A percentile compares a stretch with the other conserved stretches of the same genome.
Conservation (phyloP, 2,888 invertebrate genomes). For the Fragum sueziense region DNA sequence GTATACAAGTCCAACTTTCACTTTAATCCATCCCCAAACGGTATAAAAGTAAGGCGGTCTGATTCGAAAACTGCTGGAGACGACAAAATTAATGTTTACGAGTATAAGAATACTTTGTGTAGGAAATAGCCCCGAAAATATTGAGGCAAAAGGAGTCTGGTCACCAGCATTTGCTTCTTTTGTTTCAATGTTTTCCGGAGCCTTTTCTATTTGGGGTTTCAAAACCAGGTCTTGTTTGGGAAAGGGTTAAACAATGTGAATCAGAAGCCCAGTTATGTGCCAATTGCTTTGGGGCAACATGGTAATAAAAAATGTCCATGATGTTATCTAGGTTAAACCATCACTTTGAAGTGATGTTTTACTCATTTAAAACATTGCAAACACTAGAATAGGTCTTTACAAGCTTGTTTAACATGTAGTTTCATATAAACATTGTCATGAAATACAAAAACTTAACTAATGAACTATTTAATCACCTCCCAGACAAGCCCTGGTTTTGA, state of each 20-base stretch:
- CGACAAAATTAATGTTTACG: too few relatives aligned
- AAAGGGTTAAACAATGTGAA: too few relatives aligned
- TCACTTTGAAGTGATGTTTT: constrained; percentile 3
- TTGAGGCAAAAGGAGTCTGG: too few relatives aligned
- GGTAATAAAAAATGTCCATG: background rate
- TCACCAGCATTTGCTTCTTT: too few relatives aligned
- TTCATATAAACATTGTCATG: background rate
- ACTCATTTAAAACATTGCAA: background rate
- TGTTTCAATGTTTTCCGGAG: too few relatives aligned
- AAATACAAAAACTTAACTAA: background rate
- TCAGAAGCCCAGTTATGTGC: background rate
- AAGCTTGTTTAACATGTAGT: constrained; percentile 5
- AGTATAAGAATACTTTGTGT: background rate
- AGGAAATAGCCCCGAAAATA: too few relatives aligned
- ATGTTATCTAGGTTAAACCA: background rate
- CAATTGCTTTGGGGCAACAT: background rate
- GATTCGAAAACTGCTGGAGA: too few relatives aligned
- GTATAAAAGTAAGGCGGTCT: too few relatives aligned
- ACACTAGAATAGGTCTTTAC: background rate
- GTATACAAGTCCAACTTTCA: too few relatives aligned
- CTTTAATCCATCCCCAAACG: too few relatives aligned
- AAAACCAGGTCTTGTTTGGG: too few relatives aligned
- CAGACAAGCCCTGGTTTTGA: background rate
- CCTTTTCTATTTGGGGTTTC: too few relatives aligned
- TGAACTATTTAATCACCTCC: background rate